phyloP scores from a whole-genome alignment of 2,113 vertebrate species.

The Anser cygnoides region DNA sequence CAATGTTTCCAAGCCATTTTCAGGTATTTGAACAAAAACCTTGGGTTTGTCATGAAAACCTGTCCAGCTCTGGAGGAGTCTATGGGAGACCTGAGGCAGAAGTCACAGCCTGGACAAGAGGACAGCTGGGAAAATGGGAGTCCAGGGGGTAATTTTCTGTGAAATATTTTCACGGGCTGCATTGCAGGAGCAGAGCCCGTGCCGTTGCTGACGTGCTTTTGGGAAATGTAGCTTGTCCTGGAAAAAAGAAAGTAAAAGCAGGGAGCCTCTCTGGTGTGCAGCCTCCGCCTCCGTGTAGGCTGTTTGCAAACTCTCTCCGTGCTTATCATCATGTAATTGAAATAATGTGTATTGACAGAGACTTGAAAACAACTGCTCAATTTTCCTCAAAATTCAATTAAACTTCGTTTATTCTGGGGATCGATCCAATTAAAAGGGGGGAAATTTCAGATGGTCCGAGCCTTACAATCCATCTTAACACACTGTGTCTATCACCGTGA shows the following conservation, averaged over 20 bases:
- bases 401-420: constrained; percentile 96
- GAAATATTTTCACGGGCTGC: not conserved
- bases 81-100: not conserved
- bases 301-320: constrained; percentile 74
- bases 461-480: constrained; percentile 88
- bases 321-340: constrained; percentile 91
- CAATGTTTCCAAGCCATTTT: not conserved
- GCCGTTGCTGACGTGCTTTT: constrained; percentile 39
- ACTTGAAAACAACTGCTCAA: constrained; percentile 96
- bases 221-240: constrained; percentile 43
- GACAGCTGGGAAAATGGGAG: not conserved
- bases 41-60: not conserved
- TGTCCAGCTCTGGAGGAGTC: not conserved
- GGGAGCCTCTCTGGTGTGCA: constrained; percentile 10
- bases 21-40: not conserved
- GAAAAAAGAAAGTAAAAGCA: constrained; percentile 51
- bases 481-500: constrained; percentile 81
- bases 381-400: constrained; percentile 98
- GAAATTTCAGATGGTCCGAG: constrained; percentile 81
- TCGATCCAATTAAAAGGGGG: constrained; percentile 89
- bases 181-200: not conserved
- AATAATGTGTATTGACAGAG: constrained; percentile 94
- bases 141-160: not conserved
- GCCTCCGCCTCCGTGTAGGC: not conserved
- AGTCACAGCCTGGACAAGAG: not conserved